A percentile compares a stretch with the other conserved stretches of the same genome.
These are phyloP conservation scores for Heliconius aoede DNA, from an alignment of 2,888 invertebrate genomes.

Conservation along the genomic window DNA sequence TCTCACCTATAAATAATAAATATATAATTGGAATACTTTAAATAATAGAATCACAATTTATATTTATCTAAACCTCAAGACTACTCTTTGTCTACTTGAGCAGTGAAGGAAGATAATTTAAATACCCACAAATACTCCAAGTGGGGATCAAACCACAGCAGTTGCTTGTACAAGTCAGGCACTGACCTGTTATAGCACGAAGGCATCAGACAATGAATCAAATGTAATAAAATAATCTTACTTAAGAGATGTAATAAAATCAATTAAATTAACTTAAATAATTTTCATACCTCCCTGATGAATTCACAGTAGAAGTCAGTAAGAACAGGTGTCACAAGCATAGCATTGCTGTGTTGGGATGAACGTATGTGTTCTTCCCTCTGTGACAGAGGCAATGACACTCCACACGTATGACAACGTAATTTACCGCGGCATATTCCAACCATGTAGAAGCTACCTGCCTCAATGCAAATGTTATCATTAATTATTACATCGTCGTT, in stretches of 20 bases:
- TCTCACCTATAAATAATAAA: slow-evolving; percentile 51
- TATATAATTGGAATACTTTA: not conserved
- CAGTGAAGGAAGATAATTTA: too few relatives aligned
- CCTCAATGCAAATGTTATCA: slow-evolving; percentile 50
- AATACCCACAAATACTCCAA: too few relatives aligned
- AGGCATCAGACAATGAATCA: too few relatives aligned
- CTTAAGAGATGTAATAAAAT: too few relatives aligned
- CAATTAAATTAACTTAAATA: not conserved
- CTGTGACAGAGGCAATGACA: slow-evolving; percentile 20
- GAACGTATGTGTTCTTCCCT: slow-evolving; percentile 30
- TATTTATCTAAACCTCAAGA: too few relatives aligned
- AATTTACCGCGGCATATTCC: slow-evolving; percentile 28
- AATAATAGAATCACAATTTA: too few relatives aligned
- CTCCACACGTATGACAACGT: slow-evolving; percentile 53
- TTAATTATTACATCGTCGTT: slow-evolving; percentile 50
- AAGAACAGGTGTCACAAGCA: slow-evolving; percentile 41
- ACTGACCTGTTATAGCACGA: not conserved
- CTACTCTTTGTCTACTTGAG: too few relatives aligned
- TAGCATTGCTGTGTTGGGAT: slow-evolving; percentile 34
- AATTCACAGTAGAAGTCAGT: slow-evolving; percentile 43
- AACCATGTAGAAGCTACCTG: slow-evolving; percentile 49
- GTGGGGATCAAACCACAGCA: too few relatives aligned
- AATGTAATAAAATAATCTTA: too few relatives aligned
- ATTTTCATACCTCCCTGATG: slow-evolving; percentile 48
- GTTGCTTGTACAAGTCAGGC: too few relatives aligned